Evolutionary conservation across 2,797 vertebrate species (phyloP).

Genomic region (Pelodytes ibericus): DNA sequence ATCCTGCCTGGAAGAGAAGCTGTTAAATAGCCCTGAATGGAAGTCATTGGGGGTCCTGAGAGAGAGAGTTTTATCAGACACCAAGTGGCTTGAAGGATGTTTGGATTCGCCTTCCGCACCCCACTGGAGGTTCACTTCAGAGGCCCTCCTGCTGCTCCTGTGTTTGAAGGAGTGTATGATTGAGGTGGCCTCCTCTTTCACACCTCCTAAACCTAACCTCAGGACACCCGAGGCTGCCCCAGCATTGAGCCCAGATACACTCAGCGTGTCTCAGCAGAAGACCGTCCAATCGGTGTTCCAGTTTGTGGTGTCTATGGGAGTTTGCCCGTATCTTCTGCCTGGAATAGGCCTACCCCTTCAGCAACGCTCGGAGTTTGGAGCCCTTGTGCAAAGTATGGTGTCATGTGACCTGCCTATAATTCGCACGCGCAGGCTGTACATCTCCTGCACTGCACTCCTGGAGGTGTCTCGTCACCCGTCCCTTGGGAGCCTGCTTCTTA

Average conservation of each 20-base stretch:
- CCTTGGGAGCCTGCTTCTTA: constrained; percentile 79
- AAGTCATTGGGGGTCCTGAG: constrained; percentile 57
- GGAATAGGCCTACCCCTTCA: constrained; percentile 82
- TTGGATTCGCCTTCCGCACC: constrained; percentile 62
- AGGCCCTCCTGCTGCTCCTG: constrained; percentile 80
- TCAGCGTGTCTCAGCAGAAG: constrained; percentile 84
- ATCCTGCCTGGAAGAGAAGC: constrained; percentile 66
- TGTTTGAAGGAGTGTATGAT: constrained; percentile 74
- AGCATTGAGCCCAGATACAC: constrained; percentile 82
- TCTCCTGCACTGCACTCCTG: constrained; percentile 70
- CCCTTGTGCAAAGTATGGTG: constrained; percentile 70
- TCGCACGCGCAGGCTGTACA: constrained; percentile 67
- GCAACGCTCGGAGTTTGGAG: constrained; percentile 78
- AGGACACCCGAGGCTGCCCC: constrained; percentile 77
- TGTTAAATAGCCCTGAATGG: constrained; percentile 65
- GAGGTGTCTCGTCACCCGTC: constrained; percentile 71
- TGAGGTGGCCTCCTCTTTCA: constrained; percentile 69
- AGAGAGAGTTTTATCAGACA: constrained; percentile 57
- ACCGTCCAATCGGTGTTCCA: constrained; percentile 76
- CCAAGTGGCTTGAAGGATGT: constrained; percentile 62
- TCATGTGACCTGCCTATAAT: constrained; percentile 28
- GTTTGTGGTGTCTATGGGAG: constrained; percentile 83
- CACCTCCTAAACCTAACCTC: constrained; percentile 53
- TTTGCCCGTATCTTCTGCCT: constrained; percentile 82
- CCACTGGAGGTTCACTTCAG: constrained; percentile 80